Evolutionary conservation across 2,797 vertebrate species (phyloP), one percentile per base, ranked within the genome.

Genomic region (Anguilla obscura): DNA sequence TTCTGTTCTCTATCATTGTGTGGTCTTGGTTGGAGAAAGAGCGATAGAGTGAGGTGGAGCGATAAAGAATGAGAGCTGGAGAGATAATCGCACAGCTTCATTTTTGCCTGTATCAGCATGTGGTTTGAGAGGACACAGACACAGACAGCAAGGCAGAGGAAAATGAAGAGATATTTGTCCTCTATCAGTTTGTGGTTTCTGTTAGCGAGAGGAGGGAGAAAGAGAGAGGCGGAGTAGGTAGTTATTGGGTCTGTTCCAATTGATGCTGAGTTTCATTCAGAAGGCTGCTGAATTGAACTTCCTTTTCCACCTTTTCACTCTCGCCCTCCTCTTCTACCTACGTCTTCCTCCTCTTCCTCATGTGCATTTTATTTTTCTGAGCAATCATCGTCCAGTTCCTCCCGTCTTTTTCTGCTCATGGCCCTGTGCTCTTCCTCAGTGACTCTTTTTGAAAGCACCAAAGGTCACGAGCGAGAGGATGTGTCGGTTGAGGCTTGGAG

Each of bases 181-280:
- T 84, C 88, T 91, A 91, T 91, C 90, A 89, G 89, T 88, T 71
- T 91, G 91, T 91, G 91, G 91, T 91, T 93, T 90, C 10, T 89
- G 89, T 93, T 88, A 93, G 93, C 91, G 92, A 86, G 91, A 87
- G 86, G 91, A 85, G 63, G 90, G 87, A 89, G 86, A 90, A 87
- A 40, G 71, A 89, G 16, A 89, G 69, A 88, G 82, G 36, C 54
- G 56, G 45, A 92, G 86, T 93, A 94, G 94, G 94, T 91, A 88
- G 85, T 82, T 50, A 52, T 52, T 86, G 54, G 60, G 74, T 14
- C 54, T 7, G 45, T 82, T 82, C 79, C 79, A 50, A 50, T 48
- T 45, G 12, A 45, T 10, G 85, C 36, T 88, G n/a, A 56, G 74
- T 54, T 88, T 82, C 63, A 66, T 63, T 85, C 83, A 76, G 50